A percentile compares a stretch with the other conserved stretches of the same genome.
These are phyloP conservation scores for Gymnodraco acuticeps DNA, from an alignment of 2,797 vertebrate species.

Conservation along the genomic window DNA sequence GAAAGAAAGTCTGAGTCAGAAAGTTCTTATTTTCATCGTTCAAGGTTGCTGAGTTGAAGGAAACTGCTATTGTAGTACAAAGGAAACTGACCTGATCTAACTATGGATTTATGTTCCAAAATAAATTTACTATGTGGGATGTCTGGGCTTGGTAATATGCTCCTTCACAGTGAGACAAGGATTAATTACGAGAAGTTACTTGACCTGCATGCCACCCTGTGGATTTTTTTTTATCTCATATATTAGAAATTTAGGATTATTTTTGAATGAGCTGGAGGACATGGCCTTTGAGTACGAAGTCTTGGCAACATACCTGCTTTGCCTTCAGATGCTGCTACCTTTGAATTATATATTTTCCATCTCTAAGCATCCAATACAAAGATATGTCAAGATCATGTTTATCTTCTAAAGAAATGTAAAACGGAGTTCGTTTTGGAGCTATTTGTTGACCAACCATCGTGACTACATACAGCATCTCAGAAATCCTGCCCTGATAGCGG, in stretches of 20 bases:
- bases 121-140: not conserved
- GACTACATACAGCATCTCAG: not conserved
- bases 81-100: too few relatives aligned
- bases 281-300: not conserved
- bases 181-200: not conserved
- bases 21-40: slow-evolving; percentile 14
- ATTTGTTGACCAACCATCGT: not conserved
- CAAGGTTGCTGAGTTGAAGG: not conserved
- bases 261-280: not conserved
- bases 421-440: not conserved
- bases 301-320: not conserved
- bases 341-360: not conserved
- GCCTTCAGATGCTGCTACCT: not conserved
- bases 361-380: not conserved
- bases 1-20: not conserved
- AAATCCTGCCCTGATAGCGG: not conserved
- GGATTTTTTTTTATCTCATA: not conserved
- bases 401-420: not conserved
- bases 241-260: not conserved
- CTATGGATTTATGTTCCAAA: not conserved
- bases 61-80: not conserved
- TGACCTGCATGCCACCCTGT: not conserved
- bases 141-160: slow-evolving; percentile 3
- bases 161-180: not conserved
- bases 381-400: not conserved